Percentiles rank a stretch among this genome's conserved stretches.
These are phyloP conservation scores for Sinelater perroti DNA, from an alignment of 2,888 invertebrate genomes.

Conservation along the genomic window DNA sequence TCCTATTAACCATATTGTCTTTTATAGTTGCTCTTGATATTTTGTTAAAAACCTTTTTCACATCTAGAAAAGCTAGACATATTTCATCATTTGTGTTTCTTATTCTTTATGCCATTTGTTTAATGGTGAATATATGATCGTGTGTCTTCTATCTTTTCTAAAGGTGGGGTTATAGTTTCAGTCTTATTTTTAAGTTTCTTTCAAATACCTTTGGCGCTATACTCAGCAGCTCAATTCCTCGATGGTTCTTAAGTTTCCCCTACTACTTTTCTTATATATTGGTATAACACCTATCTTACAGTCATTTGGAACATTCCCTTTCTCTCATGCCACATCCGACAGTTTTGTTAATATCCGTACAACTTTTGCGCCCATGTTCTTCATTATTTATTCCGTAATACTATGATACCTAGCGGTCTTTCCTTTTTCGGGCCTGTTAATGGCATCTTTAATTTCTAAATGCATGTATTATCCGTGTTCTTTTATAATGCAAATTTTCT, in stretches of 20 bases:
- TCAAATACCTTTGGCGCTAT: not conserved
- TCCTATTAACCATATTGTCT: not conserved
- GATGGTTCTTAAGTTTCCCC: not conserved
- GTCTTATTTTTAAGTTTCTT: not conserved
- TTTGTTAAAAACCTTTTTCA: not conserved
- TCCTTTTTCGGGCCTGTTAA: too few relatives aligned
- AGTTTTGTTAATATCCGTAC: not conserved
- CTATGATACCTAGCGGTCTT: not conserved
- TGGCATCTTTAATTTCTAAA: too few relatives aligned
- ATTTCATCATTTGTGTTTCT: not conserved
- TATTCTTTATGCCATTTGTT: not conserved
- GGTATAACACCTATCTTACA: not conserved
- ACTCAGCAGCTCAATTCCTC: not conserved
- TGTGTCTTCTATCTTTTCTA: not conserved
- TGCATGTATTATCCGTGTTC: too few relatives aligned
- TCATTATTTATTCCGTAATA: not conserved
- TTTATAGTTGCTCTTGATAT: not conserved
- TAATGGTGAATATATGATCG: not conserved
- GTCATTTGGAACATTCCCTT: not conserved
- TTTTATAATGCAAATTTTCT: too few relatives aligned
- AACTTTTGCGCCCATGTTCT: not conserved
- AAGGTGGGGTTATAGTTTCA: slow-evolving; percentile 1
- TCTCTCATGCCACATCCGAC: not conserved
- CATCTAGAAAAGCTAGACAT: not conserved
- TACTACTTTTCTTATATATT: slow-evolving; percentile 19